These are phyloP conservation scores for Microplitis deprimator DNA, from an alignment of 2,888 invertebrate genomes.

Conservation along the genomic window DNA sequence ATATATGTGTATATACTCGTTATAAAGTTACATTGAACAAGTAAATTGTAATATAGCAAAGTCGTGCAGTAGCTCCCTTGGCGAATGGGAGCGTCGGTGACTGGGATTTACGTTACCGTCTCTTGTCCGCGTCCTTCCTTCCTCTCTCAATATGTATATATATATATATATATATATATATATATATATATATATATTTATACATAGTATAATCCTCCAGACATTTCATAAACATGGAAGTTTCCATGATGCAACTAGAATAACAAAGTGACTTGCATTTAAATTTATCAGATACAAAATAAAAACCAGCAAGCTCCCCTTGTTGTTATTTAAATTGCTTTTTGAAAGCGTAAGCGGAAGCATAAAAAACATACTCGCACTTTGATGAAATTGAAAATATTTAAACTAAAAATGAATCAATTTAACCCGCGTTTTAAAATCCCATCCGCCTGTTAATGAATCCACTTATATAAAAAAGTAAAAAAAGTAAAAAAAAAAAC, in stretches of 20 bases:
- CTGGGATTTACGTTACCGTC: slow-evolving; percentile 17
- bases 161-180: too few species aligned
- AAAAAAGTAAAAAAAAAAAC: background rate
- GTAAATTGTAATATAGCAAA: slow-evolving; percentile 20
- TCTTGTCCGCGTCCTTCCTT: slow-evolving; percentile 12
- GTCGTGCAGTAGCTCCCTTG: slow-evolving; percentile 20
- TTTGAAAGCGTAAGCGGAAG: background rate
- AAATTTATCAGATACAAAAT: slow-evolving; percentile 20
- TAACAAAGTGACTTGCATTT: slow-evolving; percentile 48
- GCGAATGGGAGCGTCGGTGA: slow-evolving; percentile 11
- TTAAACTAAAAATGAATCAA: background rate
- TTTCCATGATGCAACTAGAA: slow-evolving; percentile 56
- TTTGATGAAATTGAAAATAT: slow-evolving; percentile 4
- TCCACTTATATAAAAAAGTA: background rate
- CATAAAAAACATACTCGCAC: background rate
- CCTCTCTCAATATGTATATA: slow-evolving; percentile 6
- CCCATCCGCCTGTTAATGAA: slow-evolving; percentile 1
- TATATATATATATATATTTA: slow-evolving; percentile 11
- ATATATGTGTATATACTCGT: background rate
- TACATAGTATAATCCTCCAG: slow-evolving; percentile 27
- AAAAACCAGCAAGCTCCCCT: background rate
- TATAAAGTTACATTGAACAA: slow-evolving; percentile 17
- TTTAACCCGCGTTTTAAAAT: too few species aligned
- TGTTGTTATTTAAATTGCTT: background rate
- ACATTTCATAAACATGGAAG: slow-evolving; percentile 60